Conservation (phyloP, 1,140 invertebrate species). For the Pseudobourletiella spinata region DNA sequence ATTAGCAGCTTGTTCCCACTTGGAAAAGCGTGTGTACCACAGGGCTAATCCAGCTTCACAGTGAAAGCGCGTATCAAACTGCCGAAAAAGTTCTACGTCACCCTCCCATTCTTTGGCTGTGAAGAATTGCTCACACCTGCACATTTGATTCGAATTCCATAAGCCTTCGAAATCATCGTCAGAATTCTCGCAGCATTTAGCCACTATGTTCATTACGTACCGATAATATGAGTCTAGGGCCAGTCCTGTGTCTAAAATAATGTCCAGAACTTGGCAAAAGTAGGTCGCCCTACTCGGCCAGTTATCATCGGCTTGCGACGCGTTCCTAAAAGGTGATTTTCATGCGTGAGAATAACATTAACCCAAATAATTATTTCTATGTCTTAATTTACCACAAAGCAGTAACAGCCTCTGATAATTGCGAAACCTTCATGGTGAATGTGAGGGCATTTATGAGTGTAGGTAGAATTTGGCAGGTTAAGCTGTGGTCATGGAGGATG, state of each 20-base stretch:
- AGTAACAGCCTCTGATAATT: conserved; percentile 18
- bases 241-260: conserved; percentile 19
- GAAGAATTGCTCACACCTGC: conserved; percentile 25
- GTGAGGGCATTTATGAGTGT: conserved; percentile 6
- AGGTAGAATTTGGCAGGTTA: conserved; percentile 17
- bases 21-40: conserved; percentile 11
- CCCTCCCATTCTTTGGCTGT: conserved; percentile 13
- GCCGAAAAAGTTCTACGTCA: conserved; percentile 7
- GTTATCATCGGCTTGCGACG: conserved; percentile 17
- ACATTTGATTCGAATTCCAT: background rate
- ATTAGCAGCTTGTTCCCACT: conserved; percentile 12
- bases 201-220: background rate
- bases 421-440: conserved; percentile 10
- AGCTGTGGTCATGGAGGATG: conserved; percentile 22
- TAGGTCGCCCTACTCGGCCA: conserved; percentile 18
- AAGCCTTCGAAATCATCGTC: conserved; percentile 1
- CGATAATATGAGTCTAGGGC: conserved; percentile 24
- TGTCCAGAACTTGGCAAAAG: conserved; percentile 20
- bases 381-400: conserved; percentile 21
- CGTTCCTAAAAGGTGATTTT: conserved; percentile 4
- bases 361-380: background rate
- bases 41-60: conserved; percentile 22
- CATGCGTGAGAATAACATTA: background rate
- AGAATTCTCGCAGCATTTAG: no score
- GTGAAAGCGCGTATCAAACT: conserved; percentile 20